Evolutionary conservation across 2,113 vertebrate species (phyloP), one percentile per base, ranked within the genome.

Genomic region (Scortum barcoo): DNA sequence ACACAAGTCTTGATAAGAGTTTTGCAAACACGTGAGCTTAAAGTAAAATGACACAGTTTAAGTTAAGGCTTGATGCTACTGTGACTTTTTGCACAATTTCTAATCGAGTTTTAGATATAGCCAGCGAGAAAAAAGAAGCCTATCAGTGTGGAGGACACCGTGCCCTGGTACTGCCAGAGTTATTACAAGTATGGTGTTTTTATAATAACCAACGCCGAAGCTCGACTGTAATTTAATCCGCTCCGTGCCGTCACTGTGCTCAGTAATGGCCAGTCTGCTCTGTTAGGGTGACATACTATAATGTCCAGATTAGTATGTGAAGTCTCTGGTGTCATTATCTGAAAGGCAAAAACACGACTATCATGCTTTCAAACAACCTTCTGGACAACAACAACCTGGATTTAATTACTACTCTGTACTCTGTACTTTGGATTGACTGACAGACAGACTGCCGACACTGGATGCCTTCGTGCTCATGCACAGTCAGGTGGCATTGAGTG

Each of bases 391-490:
- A n/a, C n/a, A n/a, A n/a, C 72, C 22, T 22, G 46, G 22, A 69
- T 61, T 73, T 6, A 40, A 60, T 38, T 8, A 53, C 56, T 13
- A 17, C 33, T 51, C 66, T 77, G 60, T 13, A 17, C 33, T 51
- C 66, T 77, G 24, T 67, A 22, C 44, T 58, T 76, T 38, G 66
- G 72, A 63, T 53, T 3, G 38, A 57, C 57, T 14, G 80, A 67
- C 40, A 20, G 48, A 61, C 28, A 42, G 68, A 67, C 78, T 36
- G 60, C 63, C 68, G 80, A 71, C 16, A 48, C 42, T 63, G 7
- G 50, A 82, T 40, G 84, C 61, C 68, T 26, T 81, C 2, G 90
- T 91, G 87, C 68, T 91, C 90, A 91, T 93, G 91, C 90, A 85
- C 85, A 91, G 80, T 67, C 78, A 58, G 44, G 74, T 76, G 81